Base-by-base conservation (phyloP, 2,888 invertebrate species). In the Cryptus viduatorius region DNA sequence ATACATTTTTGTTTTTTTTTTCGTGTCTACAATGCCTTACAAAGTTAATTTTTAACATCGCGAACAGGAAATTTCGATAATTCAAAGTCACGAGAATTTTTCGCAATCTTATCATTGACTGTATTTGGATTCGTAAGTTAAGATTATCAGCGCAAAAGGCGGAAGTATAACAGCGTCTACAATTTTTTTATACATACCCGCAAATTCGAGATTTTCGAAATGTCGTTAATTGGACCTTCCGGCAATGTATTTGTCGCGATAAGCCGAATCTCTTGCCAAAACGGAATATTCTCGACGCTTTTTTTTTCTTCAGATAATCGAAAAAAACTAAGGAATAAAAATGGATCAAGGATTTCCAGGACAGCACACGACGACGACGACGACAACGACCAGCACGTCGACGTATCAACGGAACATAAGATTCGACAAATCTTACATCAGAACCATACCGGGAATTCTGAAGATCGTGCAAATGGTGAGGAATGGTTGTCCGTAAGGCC, bases 401-500 rank as follows among this genome's bases (percentile, higher is more conserved):
- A 95, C 95, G 0, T 96, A 96, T n/a, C 96, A 96, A 90, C 96
- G 96, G n/a, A 95, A 95, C 88, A 94, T 97, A 86, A 94, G 97
- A 89, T 97, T 96, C 92, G 98, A 98, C 94, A 95, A 96, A 0
- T 93, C 94, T 0, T 98, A 98, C 90, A 90, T 97, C 19, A 94
- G 94, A 88, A 97, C 96, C 0, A 89, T 96, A 65, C 96, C 97
- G 1, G 98, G 98, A 72, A 95, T 97, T 79, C 92, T 98, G 24
- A 98, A 98, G 95, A 94, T 96, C 86, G 95, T 95, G 0, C 96
- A 97, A 95, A 95, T 97, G 91, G 97, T 97, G 94, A 96, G 96
- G 7, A 37, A 8, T 7, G 0, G 4, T 88, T 64, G n/a, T 64
- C 12, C 29, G 29, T 37, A 31, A 64, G 10, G 78, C 10, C 14